Conservation (phyloP, 2,888 invertebrate species). For the Dicroscelio sp. region DNA sequence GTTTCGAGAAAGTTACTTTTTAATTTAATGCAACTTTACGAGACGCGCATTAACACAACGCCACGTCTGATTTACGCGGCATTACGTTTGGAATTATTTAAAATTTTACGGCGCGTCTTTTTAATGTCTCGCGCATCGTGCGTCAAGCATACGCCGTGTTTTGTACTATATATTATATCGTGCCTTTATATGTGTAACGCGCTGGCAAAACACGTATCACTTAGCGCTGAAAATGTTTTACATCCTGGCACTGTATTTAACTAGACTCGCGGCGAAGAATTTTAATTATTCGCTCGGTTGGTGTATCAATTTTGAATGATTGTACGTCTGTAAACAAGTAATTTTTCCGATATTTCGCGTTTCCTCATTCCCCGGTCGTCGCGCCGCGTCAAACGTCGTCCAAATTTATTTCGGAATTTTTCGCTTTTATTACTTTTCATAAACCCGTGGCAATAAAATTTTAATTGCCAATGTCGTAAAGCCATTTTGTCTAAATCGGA, state of each 20-base stretch:
- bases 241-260: slow-evolving; percentile 15
- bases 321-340: slow-evolving; percentile 19
- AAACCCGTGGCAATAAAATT: slow-evolving; percentile 52
- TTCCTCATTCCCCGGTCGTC: slow-evolving; percentile 1
- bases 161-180: slow-evolving; percentile 27
- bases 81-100: slow-evolving; percentile 33
- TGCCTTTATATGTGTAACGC: slow-evolving; percentile 1
- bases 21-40: not conserved
- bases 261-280: slow-evolving; percentile 23
- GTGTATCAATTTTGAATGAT: slow-evolving; percentile 29
- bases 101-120: slow-evolving; percentile 35
- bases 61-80: slow-evolving; percentile 11
- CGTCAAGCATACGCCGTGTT: slow-evolving; percentile 10
- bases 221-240: slow-evolving; percentile 26
- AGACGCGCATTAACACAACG: slow-evolving; percentile 8
- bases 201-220: slow-evolving; percentile 38
- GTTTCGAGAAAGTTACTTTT: not conserved
- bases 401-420: slow-evolving; percentile 42
- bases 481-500: slow-evolving; percentile 41
- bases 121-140: slow-evolving; percentile 18
- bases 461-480: slow-evolving; percentile 54
- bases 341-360: slow-evolving; percentile 26
- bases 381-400: not conserved
- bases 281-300: slow-evolving; percentile 36
- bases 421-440: slow-evolving; percentile 57